Conservation (phyloP, 2,888 invertebrate genomes). For the Diarsia rubi region DNA sequence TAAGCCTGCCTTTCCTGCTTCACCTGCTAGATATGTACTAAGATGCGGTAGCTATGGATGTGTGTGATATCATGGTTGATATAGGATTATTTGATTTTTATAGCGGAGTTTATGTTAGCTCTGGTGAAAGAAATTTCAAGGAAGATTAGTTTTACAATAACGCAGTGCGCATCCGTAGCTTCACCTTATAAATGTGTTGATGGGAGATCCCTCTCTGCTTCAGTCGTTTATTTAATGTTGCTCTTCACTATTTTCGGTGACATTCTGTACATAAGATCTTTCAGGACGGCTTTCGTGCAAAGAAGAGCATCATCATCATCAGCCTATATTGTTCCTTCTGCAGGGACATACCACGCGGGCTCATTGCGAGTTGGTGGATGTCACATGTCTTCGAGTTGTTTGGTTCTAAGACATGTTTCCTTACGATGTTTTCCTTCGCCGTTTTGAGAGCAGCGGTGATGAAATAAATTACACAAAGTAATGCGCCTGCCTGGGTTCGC, state of each 20-base stretch:
- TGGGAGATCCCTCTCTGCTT: not conserved
- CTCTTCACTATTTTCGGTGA: not conserved
- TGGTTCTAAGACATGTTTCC: too few relatives aligned
- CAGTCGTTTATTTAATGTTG: not conserved
- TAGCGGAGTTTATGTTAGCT: not conserved
- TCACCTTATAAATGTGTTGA: not conserved
- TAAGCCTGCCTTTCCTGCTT: not conserved
- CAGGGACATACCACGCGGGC: too few relatives aligned
- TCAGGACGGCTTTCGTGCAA: not conserved
- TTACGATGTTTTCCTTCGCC: too few relatives aligned
- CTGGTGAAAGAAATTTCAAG: not conserved
- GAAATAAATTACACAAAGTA: too few relatives aligned
- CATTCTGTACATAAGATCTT: not conserved
- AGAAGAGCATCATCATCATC: too few relatives aligned
- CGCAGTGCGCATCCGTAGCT: not conserved
- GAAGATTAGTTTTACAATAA: too few relatives aligned
- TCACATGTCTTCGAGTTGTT: too few relatives aligned
- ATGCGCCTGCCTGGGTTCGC: too few relatives aligned
- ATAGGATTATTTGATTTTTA: not conserved
- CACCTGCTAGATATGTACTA: too few relatives aligned
- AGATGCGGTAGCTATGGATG: not conserved
- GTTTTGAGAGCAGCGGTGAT: too few relatives aligned
- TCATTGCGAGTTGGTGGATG: too few relatives aligned
- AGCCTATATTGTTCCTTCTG: too few relatives aligned
- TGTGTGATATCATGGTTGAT: not conserved